Base-by-base conservation (phyloP, 2,888 invertebrate species). In the Sarcophaga variegata region DNA sequence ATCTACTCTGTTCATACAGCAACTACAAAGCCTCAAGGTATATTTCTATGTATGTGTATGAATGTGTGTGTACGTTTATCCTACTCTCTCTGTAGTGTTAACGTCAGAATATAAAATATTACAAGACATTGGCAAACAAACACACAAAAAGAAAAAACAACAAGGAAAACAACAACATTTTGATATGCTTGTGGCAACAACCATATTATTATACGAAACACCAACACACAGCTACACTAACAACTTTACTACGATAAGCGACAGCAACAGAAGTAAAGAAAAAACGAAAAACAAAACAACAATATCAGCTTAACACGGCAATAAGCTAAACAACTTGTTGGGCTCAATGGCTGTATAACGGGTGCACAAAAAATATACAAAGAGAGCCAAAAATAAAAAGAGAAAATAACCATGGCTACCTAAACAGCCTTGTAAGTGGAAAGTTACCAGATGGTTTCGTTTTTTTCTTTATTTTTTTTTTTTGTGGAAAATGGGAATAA, bases 271-370 rank as follows among this genome's bases (percentile, higher is more conserved):
- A 5, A 54, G 54, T n/a, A 27, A 69, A 6, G 17, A 62, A 62
- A 62, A 62, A 62, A 11, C 12, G 4, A 1, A 66, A 49, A 67
- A 83, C 47, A 78, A 71, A 67, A 54, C 37, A 60, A 22, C 72
- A 22, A 71, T 20, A 72, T 27, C 60, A 78, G 72, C 72, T 69
- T 49, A 78, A 78, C 62, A 72, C 49, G 54, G 69, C 77, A 83
- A 86, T 77, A 86, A 83, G 83, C 74, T 72, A 70, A 67, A 76
- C 86, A 86, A 86, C 83, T 86, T 86, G 86, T 86, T 86, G 86
- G 86, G 79, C 76, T 80, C 80, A 74, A 72, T 49, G 74, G 17
- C 59, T 62, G 62, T 54, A 75, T 69, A 60, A 20, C 3, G 1
- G n/a, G 3, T n/a, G 47, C 25, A 72, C 22, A 69, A 67, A 37